phyloP scores from a whole-genome alignment of 1,140 invertebrate genomes.

The Drosophila ercepeae region DNA sequence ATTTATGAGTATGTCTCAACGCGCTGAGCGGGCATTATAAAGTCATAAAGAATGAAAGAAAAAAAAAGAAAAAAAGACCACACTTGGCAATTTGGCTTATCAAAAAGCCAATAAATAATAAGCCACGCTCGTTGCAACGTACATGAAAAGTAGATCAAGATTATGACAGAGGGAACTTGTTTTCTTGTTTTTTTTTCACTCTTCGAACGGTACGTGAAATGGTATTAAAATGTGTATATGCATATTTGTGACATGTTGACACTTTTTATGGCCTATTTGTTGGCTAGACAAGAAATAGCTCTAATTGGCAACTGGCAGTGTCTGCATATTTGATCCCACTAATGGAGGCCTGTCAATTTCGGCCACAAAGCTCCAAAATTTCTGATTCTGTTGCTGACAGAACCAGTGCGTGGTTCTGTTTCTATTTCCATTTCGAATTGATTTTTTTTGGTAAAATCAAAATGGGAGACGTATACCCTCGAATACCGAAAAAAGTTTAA shows the following conservation, averaged over 20 bases:
- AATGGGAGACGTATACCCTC: neutral
- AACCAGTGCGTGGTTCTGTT: slow-evolving; percentile 25
- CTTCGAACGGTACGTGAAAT: slow-evolving; percentile 1
- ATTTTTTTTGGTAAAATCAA: slow-evolving; percentile 17
- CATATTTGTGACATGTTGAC: slow-evolving; percentile 46
- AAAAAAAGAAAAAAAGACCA: slow-evolving; percentile 21
- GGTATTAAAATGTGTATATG: neutral
- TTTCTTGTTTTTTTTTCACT: slow-evolving; percentile 19
- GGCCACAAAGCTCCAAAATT: slow-evolving; percentile 6
- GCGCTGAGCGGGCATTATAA: slow-evolving; percentile 24
- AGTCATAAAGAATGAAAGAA: slow-evolving; percentile 29
- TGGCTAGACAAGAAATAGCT: slow-evolving; percentile 40
- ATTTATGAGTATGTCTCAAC: slow-evolving; percentile 29
- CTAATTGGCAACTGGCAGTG: slow-evolving; percentile 63
- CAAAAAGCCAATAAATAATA: slow-evolving; percentile 57
- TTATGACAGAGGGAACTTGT: slow-evolving; percentile 33
- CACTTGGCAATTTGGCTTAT: slow-evolving; percentile 56
- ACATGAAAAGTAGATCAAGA: slow-evolving; percentile 63
- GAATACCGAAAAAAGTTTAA: slow-evolving; percentile 12
- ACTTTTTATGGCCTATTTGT: slow-evolving; percentile 43
- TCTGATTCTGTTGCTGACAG: slow-evolving; percentile 22
- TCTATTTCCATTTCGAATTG: slow-evolving; percentile 22
- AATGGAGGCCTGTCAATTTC: slow-evolving; percentile 40
- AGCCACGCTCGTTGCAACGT: slow-evolving; percentile 42
- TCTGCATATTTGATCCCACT: slow-evolving; percentile 56